Base-by-base conservation (phyloP, 53 echinoderm and acorn worm genomes). In the Henricia sp. region DNA sequence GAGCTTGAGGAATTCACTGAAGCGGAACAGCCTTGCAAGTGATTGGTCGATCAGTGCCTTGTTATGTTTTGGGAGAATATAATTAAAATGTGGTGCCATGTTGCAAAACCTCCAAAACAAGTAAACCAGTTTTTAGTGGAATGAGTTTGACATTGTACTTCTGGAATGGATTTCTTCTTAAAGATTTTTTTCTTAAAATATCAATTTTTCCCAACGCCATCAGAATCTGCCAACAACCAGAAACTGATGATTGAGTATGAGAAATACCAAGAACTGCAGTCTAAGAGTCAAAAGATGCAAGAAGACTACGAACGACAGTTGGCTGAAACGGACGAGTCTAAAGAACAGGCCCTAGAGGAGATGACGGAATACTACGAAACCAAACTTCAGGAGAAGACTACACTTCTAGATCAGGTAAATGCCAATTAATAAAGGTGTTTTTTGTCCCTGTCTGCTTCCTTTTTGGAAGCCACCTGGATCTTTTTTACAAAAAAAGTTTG, bases 221-320 rank as follows among this genome's bases (percentile, higher is more conserved):
- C 83, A 99, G 99, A 99, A 76, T 94, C 94, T 52, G 94, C 94
- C 29, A 99, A 99, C 84, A 99, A 99, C 41, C 99, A 99, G 89
- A 99, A 99, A 83, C 66, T 99, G 87, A 99, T 99, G 99, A 92
- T 99, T 24, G 99, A 99, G 80, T 99, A 99, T 83, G 94, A 99
- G 86, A 99, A 99, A 73, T 94, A 99, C 74, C 99, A 99, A 57
- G 99, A 99, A 54, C 89, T 99, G 25, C 95, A 95, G 88, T 94
- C 99, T 50, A 99, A 99, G 92, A 92, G 92, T 17, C 94, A 99
- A 82, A 99, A 94, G 92, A 99, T 99, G 99, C 99, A 99, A 82
- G 99, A 99, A 41, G 99, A 99, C 37, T 99, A 99, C 62, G 99
- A 99, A 84, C 83, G 99, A 14, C 99, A 99, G 85, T 89, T 99